phyloP scores from a whole-genome alignment of 2,888 invertebrate genomes.

The Calameuta idolon region DNA sequence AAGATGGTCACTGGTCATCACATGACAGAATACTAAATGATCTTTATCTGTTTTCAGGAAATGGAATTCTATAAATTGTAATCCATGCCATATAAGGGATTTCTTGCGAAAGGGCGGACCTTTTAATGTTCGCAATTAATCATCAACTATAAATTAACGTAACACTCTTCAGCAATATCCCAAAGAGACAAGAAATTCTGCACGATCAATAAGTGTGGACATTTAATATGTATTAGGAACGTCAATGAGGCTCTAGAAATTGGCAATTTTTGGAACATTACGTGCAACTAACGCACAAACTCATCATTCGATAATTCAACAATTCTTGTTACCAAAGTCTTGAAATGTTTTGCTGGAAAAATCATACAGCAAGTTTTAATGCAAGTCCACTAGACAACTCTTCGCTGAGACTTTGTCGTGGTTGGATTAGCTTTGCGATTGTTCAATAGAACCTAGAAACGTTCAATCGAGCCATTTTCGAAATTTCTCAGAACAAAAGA shows the following conservation, averaged over 20 bases:
- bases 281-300: neutral
- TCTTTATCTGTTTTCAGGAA: slow-evolving; percentile 27
- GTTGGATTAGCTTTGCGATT: neutral
- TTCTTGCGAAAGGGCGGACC: neutral
- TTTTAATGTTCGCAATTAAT: slow-evolving; percentile 1
- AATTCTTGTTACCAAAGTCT: neutral
- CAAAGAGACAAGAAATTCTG: neutral
- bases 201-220: neutral
- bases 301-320: neutral
- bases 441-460: neutral
- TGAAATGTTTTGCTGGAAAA: neutral
- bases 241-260: neutral
- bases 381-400: neutral
- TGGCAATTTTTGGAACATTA: neutral
- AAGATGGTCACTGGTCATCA: neutral
- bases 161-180: neutral
- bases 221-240: neutral
- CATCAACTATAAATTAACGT: neutral
- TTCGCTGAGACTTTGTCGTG: neutral
- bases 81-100: slow-evolving; percentile 13
- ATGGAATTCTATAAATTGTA: slow-evolving; percentile 20
- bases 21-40: neutral
- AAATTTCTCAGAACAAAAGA: slow-evolving; percentile 24
- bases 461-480: neutral
- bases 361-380: neutral